These are phyloP conservation scores for Oreochromis grahami DNA, from an alignment of 2,797 vertebrate species.

Conservation along the genomic window DNA sequence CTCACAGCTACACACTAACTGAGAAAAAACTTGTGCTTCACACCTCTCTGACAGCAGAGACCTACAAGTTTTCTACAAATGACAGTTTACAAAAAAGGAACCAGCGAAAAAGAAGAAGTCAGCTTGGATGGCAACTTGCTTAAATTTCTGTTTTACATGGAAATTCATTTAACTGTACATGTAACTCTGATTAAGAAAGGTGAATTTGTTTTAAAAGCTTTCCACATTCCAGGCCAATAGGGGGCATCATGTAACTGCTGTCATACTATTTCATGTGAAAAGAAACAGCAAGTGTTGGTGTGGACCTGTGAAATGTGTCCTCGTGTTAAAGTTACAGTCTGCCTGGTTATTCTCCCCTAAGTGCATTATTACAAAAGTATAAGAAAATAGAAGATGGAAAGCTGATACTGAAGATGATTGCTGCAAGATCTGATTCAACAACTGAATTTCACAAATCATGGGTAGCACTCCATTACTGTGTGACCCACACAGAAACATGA, in stretches of 20 bases:
- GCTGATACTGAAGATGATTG: not conserved
- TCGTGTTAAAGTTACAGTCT: not conserved
- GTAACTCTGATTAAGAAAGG: not conserved
- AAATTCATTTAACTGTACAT: not conserved
- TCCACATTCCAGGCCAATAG: not conserved
- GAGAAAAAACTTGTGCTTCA: not conserved
- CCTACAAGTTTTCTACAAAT: not conserved
- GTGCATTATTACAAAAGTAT: not conserved
- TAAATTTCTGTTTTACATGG: not conserved
- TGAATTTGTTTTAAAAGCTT: not conserved
- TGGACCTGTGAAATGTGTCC: not conserved
- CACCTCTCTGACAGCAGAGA: not conserved
- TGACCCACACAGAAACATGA: conserved; percentile 12
- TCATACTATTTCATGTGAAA: not conserved
- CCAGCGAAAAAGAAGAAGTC: not conserved
- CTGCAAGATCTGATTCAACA: not conserved
- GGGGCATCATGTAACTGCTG: not conserved
- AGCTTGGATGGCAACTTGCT: not conserved
- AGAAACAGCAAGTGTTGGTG: not conserved
- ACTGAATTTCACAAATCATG: not conserved
- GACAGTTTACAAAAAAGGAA: not conserved
- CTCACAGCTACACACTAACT: not conserved
- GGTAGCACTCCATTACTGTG: not conserved
- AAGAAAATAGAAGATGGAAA: not conserved
- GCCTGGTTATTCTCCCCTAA: not conserved